Conservation (phyloP, 30 jellyfish, hydroid and myxozoan species). For the Nemopilema nomurai region DNA sequence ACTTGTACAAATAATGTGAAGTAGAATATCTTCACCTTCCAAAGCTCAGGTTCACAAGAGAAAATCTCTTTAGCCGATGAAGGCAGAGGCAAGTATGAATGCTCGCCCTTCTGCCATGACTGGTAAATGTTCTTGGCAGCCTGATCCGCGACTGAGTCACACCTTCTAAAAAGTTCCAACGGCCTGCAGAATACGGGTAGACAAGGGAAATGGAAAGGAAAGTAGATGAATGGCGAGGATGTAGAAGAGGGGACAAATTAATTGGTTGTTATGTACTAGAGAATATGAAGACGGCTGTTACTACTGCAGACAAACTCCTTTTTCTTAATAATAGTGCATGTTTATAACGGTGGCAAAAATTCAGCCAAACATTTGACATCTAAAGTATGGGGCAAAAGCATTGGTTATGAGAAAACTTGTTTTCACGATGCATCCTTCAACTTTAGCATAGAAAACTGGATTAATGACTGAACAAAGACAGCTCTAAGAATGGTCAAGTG, state of each 20-base stretch:
- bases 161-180: slow-evolving; percentile 72
- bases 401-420: too few relatives aligned
- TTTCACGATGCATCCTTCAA: too few relatives aligned
- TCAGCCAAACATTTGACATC: too few relatives aligned
- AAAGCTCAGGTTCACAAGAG: slow-evolving; percentile 69
- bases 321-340: too few relatives aligned
- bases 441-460: too few relatives aligned
- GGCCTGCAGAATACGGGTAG: slow-evolving; percentile 45
- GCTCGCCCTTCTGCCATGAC: slow-evolving; percentile 75
- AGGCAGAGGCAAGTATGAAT: slow-evolving; percentile 26
- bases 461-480: too few relatives aligned
- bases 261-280: too few relatives aligned
- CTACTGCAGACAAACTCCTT: too few relatives aligned
- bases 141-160: slow-evolving; percentile 72
- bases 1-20: not conserved
- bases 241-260: not conserved
- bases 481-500: too few relatives aligned
- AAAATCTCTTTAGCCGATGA: slow-evolving; percentile 51
- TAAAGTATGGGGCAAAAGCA: too few relatives aligned
- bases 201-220: not conserved
- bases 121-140: slow-evolving; percentile 60
- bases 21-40: slow-evolving; percentile 58
- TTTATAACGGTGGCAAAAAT: too few relatives aligned
- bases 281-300: too few relatives aligned
- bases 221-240: not conserved